Evolutionary conservation across 2,888 invertebrate species (phyloP), one percentile per base, ranked within the genome.

Genomic region (Eurytoma californica): DNA sequence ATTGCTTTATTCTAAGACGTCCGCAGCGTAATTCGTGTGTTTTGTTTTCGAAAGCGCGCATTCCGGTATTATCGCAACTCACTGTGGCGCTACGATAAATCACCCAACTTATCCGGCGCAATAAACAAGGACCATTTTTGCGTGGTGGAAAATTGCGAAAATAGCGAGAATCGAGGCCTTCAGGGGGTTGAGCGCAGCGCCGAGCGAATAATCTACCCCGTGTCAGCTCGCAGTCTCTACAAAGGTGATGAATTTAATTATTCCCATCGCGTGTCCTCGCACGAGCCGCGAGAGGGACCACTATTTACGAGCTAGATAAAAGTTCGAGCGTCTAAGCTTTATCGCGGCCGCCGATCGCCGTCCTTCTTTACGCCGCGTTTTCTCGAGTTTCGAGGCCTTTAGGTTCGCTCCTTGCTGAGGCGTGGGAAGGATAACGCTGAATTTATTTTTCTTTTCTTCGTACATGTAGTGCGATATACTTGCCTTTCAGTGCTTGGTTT

Each of bases 241-340:
- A 30, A 73, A 65, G 65, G 80, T 80, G 80, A 82, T 82, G 78
- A 80, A 82, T 82, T 82, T 82, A 82, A 82, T 82, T 82, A 80
- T 82, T 82, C 82, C 51, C 79, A 79, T 82, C 80, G 82, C 80
- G 80, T 80, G 80, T 53, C 39, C 79, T 55, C 66, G 51, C 70
- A 49, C 28, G 49, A 58, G 72, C 66, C 47, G 51, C 24, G 18
- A 51, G 69, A 28, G n/a, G 24, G 74, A 63, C 55, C 63, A 63
- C 28, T 77, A 82, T 82, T 82, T 82, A 82, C 78, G 82, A 80
- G 80, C 18, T 47, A 78, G 82, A 82, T 82, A 80, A 82, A 82
- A 82, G 82, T 82, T 82, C 80, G 78, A 82, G 82, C 77, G 80
- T 80, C 80, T 77, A 77, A 80, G 75, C 57, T 82, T 82, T 82